These are phyloP conservation scores for Uropsilus gracilis DNA, from an alignment of 2,113 vertebrate genomes.

Conservation along the genomic window DNA sequence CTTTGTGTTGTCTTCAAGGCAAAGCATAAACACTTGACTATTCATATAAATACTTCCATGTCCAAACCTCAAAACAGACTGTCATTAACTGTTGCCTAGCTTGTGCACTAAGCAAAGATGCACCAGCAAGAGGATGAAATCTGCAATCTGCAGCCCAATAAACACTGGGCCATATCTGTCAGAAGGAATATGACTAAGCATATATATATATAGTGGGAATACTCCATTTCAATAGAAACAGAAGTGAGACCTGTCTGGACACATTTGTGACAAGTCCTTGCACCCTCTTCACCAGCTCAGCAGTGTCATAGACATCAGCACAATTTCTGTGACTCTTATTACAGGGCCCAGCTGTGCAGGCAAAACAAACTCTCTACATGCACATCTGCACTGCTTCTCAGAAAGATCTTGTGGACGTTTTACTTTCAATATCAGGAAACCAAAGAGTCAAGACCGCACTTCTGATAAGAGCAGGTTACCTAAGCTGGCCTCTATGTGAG, in stretches of 20 bases:
- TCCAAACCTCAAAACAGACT: neutral
- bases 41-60: neutral
- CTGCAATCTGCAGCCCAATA: neutral
- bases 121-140: neutral
- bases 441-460: neutral
- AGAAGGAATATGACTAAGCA: neutral
- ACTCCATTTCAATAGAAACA: neutral
- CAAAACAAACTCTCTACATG: too few relatives aligned
- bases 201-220: too few relatives aligned
- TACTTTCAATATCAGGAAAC: constrained; percentile 20
- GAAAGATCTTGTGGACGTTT: neutral
- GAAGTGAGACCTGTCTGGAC: neutral
- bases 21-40: neutral
- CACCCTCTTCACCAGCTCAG: neutral
- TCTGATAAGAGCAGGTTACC: neutral
- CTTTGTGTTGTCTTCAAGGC: neutral
- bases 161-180: neutral
- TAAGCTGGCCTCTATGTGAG: neutral
- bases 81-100: neutral
- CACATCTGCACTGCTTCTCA: neutral
- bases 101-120: neutral
- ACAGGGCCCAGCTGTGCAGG: too few relatives aligned
- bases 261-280: neutral
- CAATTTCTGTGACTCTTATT: too few relatives aligned
- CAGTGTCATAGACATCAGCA: neutral